Evolutionary conservation across 2,797 vertebrate species (phyloP), one percentile per base, ranked within the genome.

Genomic region (Masticophis lateralis): DNA sequence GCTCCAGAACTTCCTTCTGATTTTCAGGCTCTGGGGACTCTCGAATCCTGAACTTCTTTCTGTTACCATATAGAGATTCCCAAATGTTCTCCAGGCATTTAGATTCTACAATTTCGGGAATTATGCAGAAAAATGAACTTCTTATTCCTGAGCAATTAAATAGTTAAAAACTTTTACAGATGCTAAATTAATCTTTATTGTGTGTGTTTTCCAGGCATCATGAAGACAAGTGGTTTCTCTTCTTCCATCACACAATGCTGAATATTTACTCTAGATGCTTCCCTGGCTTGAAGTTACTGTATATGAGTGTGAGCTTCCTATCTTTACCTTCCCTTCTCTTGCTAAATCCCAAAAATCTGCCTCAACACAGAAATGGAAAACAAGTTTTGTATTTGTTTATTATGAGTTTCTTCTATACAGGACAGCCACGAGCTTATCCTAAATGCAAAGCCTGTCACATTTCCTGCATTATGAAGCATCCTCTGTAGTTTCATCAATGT

Each of bases 191-290:
- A 0, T 92, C n/a, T 90, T 92, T 63, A 6, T 56, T 91, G 87
- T 66, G n/a, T 87, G 25, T 90, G 3, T 79, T 94, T 87, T 61
- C 27, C 91, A 94, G 93, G 47, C 43, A 87, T n/a, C 53, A 18
- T 92, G 57, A 94, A 25, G 55, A 56, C 22, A 43, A 55, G 83
- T 63, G 57, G 47, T 59, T 59, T 47, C 18, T 43, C 53, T 32
- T 13, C n/a, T 74, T n/a, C 37, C 37, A 28, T 51, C 59, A 32
- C 79, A 66, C 60, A 32, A 27, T n/a, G 32, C 27, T 91, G 66
- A 91, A 57, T 22, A 79, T 13, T 59, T 53, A 74, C 66, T 37
- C 66, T 32, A 37, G 32, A 20, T 32, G 43, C 37, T 60, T 79
- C 16, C 12, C 2, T n/a, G 37, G 61, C 61, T 60, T 90, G 56